A percentile compares a stretch with the other conserved stretches of the same genome.
Evolutionary conservation across 2,888 invertebrate genomes (phyloP).

Genomic region (Clanis bilineata): DNA sequence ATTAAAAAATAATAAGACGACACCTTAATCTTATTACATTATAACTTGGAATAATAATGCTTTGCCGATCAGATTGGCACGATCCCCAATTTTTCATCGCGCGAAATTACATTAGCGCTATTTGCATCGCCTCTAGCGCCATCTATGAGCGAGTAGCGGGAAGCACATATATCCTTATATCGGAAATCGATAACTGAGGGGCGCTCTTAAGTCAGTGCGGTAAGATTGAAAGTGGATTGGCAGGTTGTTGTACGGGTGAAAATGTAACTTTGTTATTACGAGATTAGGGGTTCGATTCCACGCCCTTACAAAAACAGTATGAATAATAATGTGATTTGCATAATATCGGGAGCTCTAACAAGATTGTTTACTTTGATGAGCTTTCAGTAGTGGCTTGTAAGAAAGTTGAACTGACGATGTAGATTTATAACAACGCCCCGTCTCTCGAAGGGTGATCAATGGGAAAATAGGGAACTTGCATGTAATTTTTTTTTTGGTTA

Average conservation of each 20-base stretch:
- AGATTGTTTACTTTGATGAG: conserved; percentile 74
- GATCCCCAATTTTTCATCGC: conserved; percentile 75
- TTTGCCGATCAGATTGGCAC: conserved; percentile 71
- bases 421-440: too few species aligned
- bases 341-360: conserved; percentile 70
- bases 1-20: conserved; percentile 72
- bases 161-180: conserved; percentile 35
- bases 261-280: conserved; percentile 45
- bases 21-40: conserved; percentile 77
- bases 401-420: conserved; percentile 23
- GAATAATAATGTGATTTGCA: conserved; percentile 80
- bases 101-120: conserved; percentile 74
- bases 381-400: conserved; percentile 51
- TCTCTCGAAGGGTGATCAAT: too few species aligned
- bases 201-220: rapidly evolving
- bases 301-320: conserved; percentile 79
- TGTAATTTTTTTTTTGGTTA: too few species aligned
- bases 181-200: conserved; percentile 20
- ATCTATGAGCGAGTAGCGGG: conserved; percentile 63
- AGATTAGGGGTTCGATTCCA: conserved; percentile 70
- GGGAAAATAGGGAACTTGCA: too few species aligned
- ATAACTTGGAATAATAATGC: conserved; percentile 75
- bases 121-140: conserved; percentile 77
- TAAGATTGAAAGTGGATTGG: conserved; percentile 43
- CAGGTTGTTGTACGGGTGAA: conserved; percentile 27